Percentiles rank a stretch among this genome's conserved stretches.
phyloP scores from a whole-genome alignment of 2,888 invertebrate genomes.

The Caradrina clavipalpis region DNA sequence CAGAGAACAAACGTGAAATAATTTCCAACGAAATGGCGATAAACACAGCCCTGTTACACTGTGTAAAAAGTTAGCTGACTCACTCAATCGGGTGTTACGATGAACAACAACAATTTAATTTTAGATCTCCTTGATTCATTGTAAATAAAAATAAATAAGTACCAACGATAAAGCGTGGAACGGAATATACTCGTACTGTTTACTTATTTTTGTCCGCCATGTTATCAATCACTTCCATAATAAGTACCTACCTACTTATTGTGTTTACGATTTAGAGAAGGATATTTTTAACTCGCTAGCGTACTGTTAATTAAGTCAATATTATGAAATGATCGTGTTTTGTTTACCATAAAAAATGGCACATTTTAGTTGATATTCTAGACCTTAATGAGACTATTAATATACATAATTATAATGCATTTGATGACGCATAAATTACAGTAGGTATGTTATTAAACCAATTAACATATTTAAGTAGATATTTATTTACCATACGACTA shows the following conservation, averaged over 20 bases:
- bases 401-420: constrained; percentile 19
- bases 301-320: constrained; percentile 3
- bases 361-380: neutral
- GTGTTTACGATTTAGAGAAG: constrained; percentile 21
- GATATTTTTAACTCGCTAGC: constrained; percentile 2
- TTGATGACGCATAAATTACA: constrained; percentile 3
- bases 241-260: neutral
- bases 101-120: constrained; percentile 72
- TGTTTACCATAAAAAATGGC: neutral
- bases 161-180: constrained; percentile 27
- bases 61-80: constrained; percentile 68
- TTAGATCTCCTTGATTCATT: constrained; percentile 57
- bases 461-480: constrained; percentile 21
- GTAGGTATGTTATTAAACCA: neutral
- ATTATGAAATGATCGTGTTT: neutral
- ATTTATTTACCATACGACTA: neutral
- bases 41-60: constrained; percentile 62
- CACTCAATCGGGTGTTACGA: constrained; percentile 67
- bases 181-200: constrained; percentile 24
- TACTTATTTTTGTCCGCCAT: constrained; percentile 26
- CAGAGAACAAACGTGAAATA: constrained; percentile 16
- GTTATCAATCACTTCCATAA: constrained; percentile 39
- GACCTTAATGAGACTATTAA: constrained; percentile 3
- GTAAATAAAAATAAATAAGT: constrained; percentile 49
- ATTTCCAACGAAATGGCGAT: constrained; percentile 30